phyloP scores from a whole-genome alignment of 2,797 vertebrate genomes.

The Acestrorhynchus altus region DNA sequence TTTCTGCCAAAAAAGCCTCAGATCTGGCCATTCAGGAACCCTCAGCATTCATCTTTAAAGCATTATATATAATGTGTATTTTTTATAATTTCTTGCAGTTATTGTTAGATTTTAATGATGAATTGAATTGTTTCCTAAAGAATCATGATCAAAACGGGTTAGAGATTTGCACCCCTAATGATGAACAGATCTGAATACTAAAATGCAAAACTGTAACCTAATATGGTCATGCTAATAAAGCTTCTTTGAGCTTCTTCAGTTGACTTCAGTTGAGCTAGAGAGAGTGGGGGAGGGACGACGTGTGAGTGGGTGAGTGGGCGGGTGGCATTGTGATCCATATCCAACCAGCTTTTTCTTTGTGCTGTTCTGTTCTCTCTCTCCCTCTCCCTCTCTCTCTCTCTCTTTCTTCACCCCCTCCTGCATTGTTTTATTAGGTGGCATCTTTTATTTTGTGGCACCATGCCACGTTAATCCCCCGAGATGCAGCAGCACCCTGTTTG shows the following conservation, averaged over 20 bases:
- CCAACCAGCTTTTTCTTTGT: constrained; percentile 32
- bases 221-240: neutral
- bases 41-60: too few species aligned
- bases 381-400: too few species aligned
- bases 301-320: constrained; percentile 20
- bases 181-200: neutral
- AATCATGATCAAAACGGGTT: neutral
- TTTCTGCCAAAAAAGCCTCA: too few species aligned
- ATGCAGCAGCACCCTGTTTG: constrained; percentile 52
- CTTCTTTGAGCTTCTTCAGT: neutral
- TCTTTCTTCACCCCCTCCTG: neutral
- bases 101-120: neutral
- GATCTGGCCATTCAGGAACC: too few species aligned
- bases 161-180: neutral
- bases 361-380: constrained; percentile 4
- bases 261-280: neutral
- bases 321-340: constrained; percentile 35
- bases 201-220: neutral
- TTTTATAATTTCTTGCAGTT: too few species aligned
- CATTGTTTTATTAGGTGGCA: constrained; percentile 42
- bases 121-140: too few species aligned
- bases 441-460: constrained; percentile 37
- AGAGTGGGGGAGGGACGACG: neutral
- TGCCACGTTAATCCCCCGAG: constrained; percentile 54
- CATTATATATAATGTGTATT: too few species aligned